phyloP scores from a whole-genome alignment of 2,113 vertebrate species.

The Chrysochloris asiatica region DNA sequence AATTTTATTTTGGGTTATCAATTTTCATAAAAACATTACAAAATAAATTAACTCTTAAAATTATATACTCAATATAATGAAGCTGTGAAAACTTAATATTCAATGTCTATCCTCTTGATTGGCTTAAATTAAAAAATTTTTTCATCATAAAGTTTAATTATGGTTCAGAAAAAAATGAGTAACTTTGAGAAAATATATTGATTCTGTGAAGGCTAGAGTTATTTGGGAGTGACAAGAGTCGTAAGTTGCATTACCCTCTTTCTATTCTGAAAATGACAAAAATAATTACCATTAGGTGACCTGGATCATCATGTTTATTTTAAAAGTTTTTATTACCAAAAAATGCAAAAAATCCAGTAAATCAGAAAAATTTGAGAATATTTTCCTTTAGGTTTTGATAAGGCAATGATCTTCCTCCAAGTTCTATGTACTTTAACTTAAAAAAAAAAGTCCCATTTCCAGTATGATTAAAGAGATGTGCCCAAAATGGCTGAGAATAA shows the following conservation, averaged over 20 bases:
- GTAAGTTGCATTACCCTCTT: constrained; percentile 55
- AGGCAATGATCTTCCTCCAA: constrained; percentile 57
- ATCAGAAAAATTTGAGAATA: constrained; percentile 81
- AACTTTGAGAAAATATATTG: constrained; percentile 78
- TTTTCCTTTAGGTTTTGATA: constrained; percentile 63
- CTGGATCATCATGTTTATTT: constrained; percentile 84
- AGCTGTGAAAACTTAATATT: constrained; percentile 46
- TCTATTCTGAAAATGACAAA: constrained; percentile 59
- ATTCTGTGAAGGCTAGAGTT: constrained; percentile 65
- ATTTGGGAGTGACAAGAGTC: not conserved
- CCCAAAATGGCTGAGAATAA: constrained; percentile 86
- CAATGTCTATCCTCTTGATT: not conserved
- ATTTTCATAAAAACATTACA: constrained; percentile 31
- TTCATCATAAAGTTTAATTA: constrained; percentile 79
- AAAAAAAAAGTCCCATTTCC: constrained; percentile 75
- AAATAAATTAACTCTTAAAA: constrained; percentile 34
- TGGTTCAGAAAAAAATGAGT: constrained; percentile 71
- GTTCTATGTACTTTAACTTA: constrained; percentile 49
- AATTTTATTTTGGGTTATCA: not conserved
- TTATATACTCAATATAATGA: not conserved
- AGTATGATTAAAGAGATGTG: constrained; percentile 87
- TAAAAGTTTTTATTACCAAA: constrained; percentile 86
- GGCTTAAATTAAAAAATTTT: not conserved
- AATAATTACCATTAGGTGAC: not conserved
- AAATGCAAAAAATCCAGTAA: constrained; percentile 88